Conservation (phyloP, 2,797 vertebrate genomes). For the Danio jaintianensis region DNA sequence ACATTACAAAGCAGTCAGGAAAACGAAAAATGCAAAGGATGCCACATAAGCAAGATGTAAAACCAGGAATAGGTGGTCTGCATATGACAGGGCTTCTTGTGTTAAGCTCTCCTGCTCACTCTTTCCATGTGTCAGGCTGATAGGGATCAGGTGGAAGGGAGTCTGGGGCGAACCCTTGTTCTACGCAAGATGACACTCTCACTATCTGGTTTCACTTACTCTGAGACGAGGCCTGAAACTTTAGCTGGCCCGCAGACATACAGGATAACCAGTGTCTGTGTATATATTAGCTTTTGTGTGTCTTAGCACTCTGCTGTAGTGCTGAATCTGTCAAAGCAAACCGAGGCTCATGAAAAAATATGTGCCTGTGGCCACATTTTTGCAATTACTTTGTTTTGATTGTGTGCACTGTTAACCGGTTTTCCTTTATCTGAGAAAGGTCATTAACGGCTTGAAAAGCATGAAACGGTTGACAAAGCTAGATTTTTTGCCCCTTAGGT, state of each 20-base stretch:
- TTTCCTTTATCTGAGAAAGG: too few relatives aligned
- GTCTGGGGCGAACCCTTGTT: constrained; percentile 57
- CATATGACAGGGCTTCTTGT: constrained; percentile 29
- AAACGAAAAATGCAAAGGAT: constrained; percentile 25
- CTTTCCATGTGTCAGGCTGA: constrained; percentile 55
- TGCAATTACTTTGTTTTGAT: not conserved
- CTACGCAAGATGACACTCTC: constrained; percentile 60
- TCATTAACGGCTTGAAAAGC: too few relatives aligned
- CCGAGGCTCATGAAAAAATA: not conserved
- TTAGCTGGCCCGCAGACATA: constrained; percentile 34
- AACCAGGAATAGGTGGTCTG: constrained; percentile 13
- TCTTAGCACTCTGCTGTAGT: constrained; percentile 10
- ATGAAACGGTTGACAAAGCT: too few relatives aligned
- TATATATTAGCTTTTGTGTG: constrained; percentile 23
- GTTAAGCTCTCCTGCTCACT: constrained; percentile 43
- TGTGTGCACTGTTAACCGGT: too few relatives aligned
- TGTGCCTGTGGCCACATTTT: too few relatives aligned
- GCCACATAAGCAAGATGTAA: not conserved
- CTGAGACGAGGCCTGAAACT: constrained; percentile 38
- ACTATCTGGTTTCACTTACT: constrained; percentile 54
- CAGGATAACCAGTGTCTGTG: constrained; percentile 9
- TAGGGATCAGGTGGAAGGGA: constrained; percentile 54
- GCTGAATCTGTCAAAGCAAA: constrained; percentile 19
- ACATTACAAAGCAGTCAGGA: constrained; percentile 33
- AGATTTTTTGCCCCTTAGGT: too few relatives aligned